Evolutionary conservation across 2,113 vertebrate species (phyloP), one percentile per base, ranked within the genome.

Genomic region (Protomyctophum bolini): DNA sequence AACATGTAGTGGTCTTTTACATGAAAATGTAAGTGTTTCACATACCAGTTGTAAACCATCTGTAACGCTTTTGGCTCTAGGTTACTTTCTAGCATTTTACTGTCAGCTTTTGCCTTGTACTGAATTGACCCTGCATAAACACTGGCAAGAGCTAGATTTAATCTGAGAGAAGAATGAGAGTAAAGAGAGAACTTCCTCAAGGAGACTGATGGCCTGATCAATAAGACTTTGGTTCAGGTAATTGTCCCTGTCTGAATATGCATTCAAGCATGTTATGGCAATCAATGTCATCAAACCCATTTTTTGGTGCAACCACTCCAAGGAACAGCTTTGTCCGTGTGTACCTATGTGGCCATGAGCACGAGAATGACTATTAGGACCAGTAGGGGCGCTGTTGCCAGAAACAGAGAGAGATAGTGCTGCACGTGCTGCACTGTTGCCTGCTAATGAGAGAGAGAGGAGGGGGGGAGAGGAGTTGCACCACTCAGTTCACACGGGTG

Each of bases 131-230:
- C 59, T n/a, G 66, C 73, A 0, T 59, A 66, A 0, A 89, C n/a
- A 57, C 49, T 59, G 9, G 87, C 85, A 0, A 90, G 81, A 10
- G n/a, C 1, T 29, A 87, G 69, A 45, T 70, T 51, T 0, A 1
- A 68, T 1, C 41, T 49, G 0, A 79, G 29, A 1, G 50, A 70
- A 0, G 82, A 75, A 1, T 82, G 28, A 0, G 83, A 80, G 52
- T 88, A 88, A 5, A 80, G 72, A 54, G 12, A 7, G 33, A 87
- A 83, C 73, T 0, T 90, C 82, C n/a, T 0, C 8, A 0, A 41
- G 62, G 4, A 90, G 84, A 29, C 10, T 62, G 73, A 85, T 70
- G 0, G 80, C 79, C 76, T 72, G 68, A 21, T 80, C 50, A 0
- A 73, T n/a, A 73, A 85, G 11, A 7, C 48, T 59, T 58, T 29